Percentiles rank a stretch among this genome's conserved stretches.
Conservation (phyloP, 1,140 invertebrate genomes). For the Cotesia typhae region DNA sequence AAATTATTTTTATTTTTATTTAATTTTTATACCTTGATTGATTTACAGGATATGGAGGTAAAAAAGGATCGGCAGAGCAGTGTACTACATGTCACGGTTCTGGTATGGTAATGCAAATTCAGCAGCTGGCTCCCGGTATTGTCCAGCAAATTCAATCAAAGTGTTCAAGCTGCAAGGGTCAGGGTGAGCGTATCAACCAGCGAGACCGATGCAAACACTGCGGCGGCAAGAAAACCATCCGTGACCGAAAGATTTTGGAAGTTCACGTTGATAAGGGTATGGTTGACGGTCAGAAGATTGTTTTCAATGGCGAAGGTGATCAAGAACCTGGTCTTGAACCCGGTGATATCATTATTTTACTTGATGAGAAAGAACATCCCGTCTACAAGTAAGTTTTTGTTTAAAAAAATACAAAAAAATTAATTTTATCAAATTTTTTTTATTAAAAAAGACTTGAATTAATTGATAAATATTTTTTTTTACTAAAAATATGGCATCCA, state of each 20-base stretch:
- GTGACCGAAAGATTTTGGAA: constrained; percentile 95
- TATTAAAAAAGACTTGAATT: no score
- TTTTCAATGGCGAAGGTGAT: constrained; percentile 95
- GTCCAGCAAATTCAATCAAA: constrained; percentile 94
- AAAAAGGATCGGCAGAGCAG: constrained; percentile 90
- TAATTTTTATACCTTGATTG: constrained; percentile 20
- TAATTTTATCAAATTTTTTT: no score
- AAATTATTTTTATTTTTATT: not conserved
- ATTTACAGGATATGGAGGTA: constrained; percentile 76
- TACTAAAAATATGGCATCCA: no score
- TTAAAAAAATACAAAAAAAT: no score
- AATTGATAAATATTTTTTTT: no score
- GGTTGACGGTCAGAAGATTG: constrained; percentile 95
- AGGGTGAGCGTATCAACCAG: constrained; percentile 85
- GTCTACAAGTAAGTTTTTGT: constrained; percentile 66
- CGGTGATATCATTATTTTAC: constrained; percentile 96
- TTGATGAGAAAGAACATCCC: constrained; percentile 96
- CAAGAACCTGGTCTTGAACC: constrained; percentile 94
- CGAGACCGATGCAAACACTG: constrained; percentile 95
- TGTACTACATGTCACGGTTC: constrained; percentile 89
- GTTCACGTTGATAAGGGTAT: constrained; percentile 99
- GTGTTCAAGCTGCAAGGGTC: constrained; percentile 88
- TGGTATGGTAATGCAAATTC: constrained; percentile 91
- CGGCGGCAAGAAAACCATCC: constrained; percentile 87
- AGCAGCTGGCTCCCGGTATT: constrained; percentile 94